Conservation (phyloP, 2,888 invertebrate species). For the Cryptus armator region DNA sequence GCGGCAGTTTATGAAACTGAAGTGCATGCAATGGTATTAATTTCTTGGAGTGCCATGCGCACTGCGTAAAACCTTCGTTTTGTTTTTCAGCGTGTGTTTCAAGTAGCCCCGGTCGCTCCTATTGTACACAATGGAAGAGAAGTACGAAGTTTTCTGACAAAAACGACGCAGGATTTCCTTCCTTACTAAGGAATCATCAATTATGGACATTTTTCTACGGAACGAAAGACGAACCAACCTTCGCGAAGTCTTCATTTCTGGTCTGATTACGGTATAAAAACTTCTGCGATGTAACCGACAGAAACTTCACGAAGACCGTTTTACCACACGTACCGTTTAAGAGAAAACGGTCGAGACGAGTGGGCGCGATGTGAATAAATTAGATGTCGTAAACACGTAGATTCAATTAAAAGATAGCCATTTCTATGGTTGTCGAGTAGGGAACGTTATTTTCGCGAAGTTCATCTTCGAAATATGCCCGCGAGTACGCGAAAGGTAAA, state of each 20-base stretch:
- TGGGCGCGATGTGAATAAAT: conserved; percentile 70
- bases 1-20: too few species aligned
- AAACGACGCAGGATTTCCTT: background rate
- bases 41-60: too few species aligned
- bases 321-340: conserved; percentile 6
- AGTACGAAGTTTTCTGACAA: too few species aligned
- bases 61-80: too few species aligned
- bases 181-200: background rate
- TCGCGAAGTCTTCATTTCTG: conserved; percentile 31
- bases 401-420: conserved; percentile 76
- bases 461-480: conserved; percentile 27
- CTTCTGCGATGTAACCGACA: conserved; percentile 12
- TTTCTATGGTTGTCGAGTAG: conserved; percentile 63
- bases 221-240: background rate
- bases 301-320: conserved; percentile 2
- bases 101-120: too few species aligned
- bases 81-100: too few species aligned
- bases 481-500: conserved; percentile 9
- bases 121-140: too few species aligned
- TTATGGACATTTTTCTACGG: background rate
- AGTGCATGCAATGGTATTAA: too few species aligned
- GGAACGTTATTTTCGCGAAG: conserved; percentile 65
- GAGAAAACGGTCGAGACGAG: conserved; percentile 37
- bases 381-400: conserved; percentile 73
- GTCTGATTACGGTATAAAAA: background rate